Evolutionary conservation across 2,797 vertebrate species (phyloP).

Genomic region (Muscicapa striata): DNA sequence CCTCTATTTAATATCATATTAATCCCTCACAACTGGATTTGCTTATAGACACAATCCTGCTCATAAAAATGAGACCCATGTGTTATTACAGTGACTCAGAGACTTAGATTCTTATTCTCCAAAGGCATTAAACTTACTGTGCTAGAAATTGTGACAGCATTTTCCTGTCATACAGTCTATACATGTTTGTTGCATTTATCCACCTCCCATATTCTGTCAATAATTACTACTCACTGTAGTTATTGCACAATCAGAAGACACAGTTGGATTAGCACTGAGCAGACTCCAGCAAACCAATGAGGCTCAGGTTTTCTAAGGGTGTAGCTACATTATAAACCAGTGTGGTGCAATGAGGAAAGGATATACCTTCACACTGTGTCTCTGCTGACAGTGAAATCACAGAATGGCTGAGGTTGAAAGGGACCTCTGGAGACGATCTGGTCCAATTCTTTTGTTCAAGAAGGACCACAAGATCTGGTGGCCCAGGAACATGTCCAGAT

Average conservation of each 20-base stretch:
- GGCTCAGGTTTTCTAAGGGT: neutral
- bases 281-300: neutral
- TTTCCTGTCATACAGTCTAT: neutral
- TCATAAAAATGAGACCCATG: neutral
- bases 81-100: neutral
- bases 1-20: neutral
- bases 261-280: neutral
- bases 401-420: neutral
- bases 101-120: neutral
- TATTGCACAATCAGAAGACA: neutral
- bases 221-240: neutral
- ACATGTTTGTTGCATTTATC: neutral
- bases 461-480: neutral
- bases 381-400: neutral
- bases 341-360: neutral
- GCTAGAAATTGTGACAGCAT: neutral
- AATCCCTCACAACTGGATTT: neutral
- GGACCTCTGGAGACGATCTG: neutral
- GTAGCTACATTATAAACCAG: neutral
- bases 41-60: neutral
- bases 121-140: neutral
- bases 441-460: neutral
- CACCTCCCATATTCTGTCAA: neutral
- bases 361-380: neutral
- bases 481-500: neutral